Evolutionary conservation across 2,113 vertebrate species (phyloP).

Genomic region (Charina bottae): DNA sequence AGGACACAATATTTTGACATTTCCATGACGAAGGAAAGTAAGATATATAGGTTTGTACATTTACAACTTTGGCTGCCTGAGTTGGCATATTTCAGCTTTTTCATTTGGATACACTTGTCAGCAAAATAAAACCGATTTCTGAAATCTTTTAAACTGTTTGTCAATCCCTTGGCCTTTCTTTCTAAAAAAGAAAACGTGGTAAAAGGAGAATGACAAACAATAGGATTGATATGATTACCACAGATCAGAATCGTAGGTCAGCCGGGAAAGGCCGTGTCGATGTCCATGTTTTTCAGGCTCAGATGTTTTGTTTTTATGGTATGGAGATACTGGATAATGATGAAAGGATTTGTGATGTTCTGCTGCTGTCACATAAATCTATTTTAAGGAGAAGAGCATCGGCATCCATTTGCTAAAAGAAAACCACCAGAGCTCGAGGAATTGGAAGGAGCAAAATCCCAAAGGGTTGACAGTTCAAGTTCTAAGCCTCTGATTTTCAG

Average conservation of each 20-base stretch:
- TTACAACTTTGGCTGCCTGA: background rate
- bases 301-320: background rate
- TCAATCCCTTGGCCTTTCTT: background rate
- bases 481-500: background rate
- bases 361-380: background rate
- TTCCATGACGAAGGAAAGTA: background rate
- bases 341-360: background rate
- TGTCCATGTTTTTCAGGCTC: background rate
- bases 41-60: background rate
- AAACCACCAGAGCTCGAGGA: background rate
- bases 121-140: background rate
- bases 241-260: background rate
- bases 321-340: background rate
- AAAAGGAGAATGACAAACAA: background rate
- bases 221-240: background rate
- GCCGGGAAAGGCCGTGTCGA: background rate
- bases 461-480: background rate
- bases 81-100: background rate
- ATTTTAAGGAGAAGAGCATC: background rate
- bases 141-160: background rate
- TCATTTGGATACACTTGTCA: background rate
- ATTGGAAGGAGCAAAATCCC: background rate
- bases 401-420: background rate
- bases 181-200: background rate
- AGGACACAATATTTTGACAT: background rate